Conservation (phyloP, 2,888 invertebrate species). For the Dromius quadrimaculatus region DNA sequence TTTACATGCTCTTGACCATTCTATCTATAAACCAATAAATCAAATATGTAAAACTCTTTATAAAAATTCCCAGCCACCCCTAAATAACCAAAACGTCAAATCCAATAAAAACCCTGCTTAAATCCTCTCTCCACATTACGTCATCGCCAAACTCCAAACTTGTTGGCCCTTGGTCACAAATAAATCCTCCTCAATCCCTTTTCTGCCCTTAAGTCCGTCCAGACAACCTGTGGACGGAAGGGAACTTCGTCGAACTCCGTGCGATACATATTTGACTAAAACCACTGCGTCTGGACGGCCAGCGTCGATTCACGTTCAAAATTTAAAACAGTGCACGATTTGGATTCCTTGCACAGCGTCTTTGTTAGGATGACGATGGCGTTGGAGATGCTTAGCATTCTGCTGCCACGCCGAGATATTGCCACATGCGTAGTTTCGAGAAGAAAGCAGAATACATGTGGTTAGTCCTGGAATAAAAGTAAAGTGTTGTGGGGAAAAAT, state of each 20-base stretch:
- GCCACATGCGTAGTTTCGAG: constrained; percentile 1
- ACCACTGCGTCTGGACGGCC: constrained; percentile 39
- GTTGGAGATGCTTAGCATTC: constrained; percentile 15
- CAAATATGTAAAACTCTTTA: no score
- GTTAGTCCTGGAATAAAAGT: background rate
- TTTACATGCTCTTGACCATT: no score
- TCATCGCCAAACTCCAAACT: constrained; percentile 2
- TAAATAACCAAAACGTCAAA: background rate
- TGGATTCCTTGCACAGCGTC: constrained; percentile 54
- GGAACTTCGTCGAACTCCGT: constrained; percentile 37
- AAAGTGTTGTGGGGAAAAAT: no score
- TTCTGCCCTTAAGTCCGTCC: background rate
- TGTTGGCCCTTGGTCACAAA: constrained; percentile 11
- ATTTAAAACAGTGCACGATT: constrained; percentile 56
- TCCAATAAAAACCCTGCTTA: background rate
- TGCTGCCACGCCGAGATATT: constrained; percentile 11
- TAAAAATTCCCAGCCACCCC: no score
- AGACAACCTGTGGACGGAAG: constrained; percentile 4
- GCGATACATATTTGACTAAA: constrained; percentile 38
- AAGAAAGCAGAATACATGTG: background rate
- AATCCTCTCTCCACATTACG: background rate
- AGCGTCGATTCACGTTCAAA: constrained; percentile 55
- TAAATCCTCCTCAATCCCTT: constrained; percentile 8
- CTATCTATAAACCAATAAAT: no score
- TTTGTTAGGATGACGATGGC: constrained; percentile 18